phyloP scores from a whole-genome alignment of 2,797 vertebrate genomes.

The Myotis planiceps region DNA sequence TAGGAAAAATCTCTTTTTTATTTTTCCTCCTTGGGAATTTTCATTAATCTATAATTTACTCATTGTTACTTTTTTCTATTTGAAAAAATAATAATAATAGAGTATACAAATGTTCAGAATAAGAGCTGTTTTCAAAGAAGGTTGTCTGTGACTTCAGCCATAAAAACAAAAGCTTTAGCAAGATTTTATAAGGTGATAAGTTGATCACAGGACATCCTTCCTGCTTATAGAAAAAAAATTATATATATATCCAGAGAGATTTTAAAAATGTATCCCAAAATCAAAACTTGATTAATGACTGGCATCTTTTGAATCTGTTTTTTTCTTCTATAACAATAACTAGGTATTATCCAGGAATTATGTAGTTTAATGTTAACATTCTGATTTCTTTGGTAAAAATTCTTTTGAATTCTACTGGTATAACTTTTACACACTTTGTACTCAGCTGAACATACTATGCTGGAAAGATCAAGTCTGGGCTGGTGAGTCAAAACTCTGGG shows the following conservation, averaged over 20 bases:
- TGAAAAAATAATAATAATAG: not conserved
- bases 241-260: not conserved
- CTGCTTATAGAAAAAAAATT: not conserved
- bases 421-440: not conserved
- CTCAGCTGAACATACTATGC: not conserved
- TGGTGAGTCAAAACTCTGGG: not conserved
- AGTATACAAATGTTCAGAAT: not conserved
- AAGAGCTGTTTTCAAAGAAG: not conserved
- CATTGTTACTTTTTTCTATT: not conserved
- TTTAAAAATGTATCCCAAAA: not conserved
- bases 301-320: not conserved
- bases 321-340: not conserved
- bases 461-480: not conserved
- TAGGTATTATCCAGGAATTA: not conserved
- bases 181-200: not conserved
- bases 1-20: not conserved
- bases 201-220: not conserved
- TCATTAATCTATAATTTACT: not conserved
- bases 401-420: not conserved
- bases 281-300: not conserved
- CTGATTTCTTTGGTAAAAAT: not conserved
- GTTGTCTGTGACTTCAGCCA: not conserved
- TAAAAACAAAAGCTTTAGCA: not conserved
- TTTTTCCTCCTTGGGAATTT: not conserved
- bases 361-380: not conserved